Percentiles rank a stretch among this genome's conserved stretches.
phyloP scores from a whole-genome alignment of 2,888 invertebrate genomes.

The Bibio marci region DNA sequence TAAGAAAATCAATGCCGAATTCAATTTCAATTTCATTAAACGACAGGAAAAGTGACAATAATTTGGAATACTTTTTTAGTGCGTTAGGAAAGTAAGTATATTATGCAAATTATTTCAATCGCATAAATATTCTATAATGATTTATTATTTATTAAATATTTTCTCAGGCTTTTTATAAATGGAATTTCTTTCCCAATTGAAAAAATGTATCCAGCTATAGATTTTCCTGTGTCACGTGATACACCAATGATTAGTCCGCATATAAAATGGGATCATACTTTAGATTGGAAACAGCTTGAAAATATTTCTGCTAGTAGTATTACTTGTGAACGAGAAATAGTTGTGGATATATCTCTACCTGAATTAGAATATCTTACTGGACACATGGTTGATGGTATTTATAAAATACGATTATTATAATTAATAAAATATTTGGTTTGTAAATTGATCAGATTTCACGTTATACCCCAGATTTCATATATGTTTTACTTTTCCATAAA shows the following conservation, averaged over 20 bases:
- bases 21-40: conserved; percentile 40
- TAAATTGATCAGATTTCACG: too few species aligned
- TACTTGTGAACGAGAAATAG: conserved; percentile 44
- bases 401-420: too few species aligned
- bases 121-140: conserved; percentile 9
- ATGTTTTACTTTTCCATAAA: too few species aligned
- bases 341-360: conserved; percentile 37
- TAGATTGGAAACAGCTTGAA: conserved; percentile 57
- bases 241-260: conserved; percentile 72
- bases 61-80: conserved; percentile 23
- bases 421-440: too few species aligned
- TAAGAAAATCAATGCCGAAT: conserved; percentile 29
- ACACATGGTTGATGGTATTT: conserved; percentile 78
- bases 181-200: conserved; percentile 61
- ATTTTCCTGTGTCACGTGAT: conserved; percentile 70
- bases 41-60: conserved; percentile 36
- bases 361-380: conserved; percentile 56
- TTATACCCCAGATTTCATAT: too few species aligned
- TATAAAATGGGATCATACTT: conserved; percentile 77
- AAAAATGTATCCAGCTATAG: conserved; percentile 55
- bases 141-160: not conserved
- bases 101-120: not conserved
- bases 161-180: conserved; percentile 48
- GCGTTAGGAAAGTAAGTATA: conserved; percentile 32
- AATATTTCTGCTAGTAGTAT: too few species aligned